These are phyloP conservation scores for Scophthalmus maximus DNA, from an alignment of 2,113 vertebrate species.

Conservation along the genomic window DNA sequence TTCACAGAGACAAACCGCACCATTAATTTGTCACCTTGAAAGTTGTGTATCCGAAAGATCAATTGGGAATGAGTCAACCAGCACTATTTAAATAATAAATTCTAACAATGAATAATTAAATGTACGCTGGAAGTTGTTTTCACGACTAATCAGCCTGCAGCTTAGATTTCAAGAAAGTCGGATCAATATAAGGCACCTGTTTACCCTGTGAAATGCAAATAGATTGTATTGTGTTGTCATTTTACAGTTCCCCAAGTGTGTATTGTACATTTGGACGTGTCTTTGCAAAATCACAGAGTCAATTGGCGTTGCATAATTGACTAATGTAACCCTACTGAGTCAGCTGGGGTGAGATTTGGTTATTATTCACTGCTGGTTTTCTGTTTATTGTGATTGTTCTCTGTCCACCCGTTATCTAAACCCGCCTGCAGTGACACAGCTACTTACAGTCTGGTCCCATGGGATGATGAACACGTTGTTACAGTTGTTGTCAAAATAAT, in stretches of 20 bases:
- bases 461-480: slow-evolving; percentile 58
- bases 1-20: too few relatives aligned
- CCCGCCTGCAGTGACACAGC: slow-evolving; percentile 49
- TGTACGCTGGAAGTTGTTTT: neutral
- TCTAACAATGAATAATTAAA: too few relatives aligned
- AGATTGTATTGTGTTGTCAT: neutral
- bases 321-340: slow-evolving; percentile 53
- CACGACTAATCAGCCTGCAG: slow-evolving; percentile 19
- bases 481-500: slow-evolving; percentile 35
- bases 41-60: slow-evolving; percentile 23
- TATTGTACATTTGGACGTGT: slow-evolving; percentile 34
- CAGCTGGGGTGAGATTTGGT: slow-evolving; percentile 68
- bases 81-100: too few relatives aligned
- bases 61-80: slow-evolving; percentile 37
- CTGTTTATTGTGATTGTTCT: slow-evolving; percentile 62
- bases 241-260: slow-evolving; percentile 27
- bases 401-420: slow-evolving; percentile 48
- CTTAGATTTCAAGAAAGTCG: neutral
- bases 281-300: slow-evolving; percentile 42
- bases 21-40: slow-evolving; percentile 48
- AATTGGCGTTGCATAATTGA: slow-evolving; percentile 56
- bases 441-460: slow-evolving; percentile 55
- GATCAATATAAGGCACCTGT: neutral
- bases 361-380: slow-evolving; percentile 70
- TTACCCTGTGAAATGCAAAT: slow-evolving; percentile 1